Percentiles rank a stretch among this genome's conserved stretches.
phyloP scores from a whole-genome alignment of 2,113 vertebrate species.

The Corythornis cristatus region DNA sequence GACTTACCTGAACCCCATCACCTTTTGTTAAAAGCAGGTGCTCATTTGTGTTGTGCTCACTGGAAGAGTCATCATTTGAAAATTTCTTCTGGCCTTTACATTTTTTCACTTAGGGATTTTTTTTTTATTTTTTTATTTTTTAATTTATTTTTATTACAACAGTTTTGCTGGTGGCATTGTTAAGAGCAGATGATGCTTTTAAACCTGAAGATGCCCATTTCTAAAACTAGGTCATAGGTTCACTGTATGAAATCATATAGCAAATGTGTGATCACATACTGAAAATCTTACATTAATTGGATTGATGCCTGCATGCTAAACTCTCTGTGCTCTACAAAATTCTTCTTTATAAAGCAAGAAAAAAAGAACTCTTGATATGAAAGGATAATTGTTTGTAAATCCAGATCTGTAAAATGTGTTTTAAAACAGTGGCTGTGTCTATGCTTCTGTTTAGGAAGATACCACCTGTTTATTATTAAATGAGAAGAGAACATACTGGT shows the following conservation, averaged over 20 bases:
- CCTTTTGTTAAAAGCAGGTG: neutral
- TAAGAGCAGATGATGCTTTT: slow-evolving; percentile 14
- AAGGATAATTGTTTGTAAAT: neutral
- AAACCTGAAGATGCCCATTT: slow-evolving; percentile 27
- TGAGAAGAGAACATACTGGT: neutral
- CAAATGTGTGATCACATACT: neutral
- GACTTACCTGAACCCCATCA: neutral
- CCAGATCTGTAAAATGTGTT: neutral
- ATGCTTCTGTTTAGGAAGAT: neutral
- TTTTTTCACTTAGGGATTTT: neutral
- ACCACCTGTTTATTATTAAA: neutral
- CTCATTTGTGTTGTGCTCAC: neutral
- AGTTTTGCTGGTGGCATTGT: neutral
- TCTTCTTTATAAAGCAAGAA: neutral
- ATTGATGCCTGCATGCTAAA: neutral
- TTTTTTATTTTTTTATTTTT: neutral
- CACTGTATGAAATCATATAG: neutral
- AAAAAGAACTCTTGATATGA: neutral
- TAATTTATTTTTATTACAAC: neutral
- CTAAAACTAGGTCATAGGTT: neutral
- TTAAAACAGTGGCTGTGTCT: neutral
- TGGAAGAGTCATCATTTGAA: neutral
- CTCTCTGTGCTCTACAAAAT: neutral
- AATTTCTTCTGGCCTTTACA: neutral
- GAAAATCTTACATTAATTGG: neutral